Percentiles rank a stretch among this genome's conserved stretches.
phyloP scores from a whole-genome alignment of 2,113 vertebrate genomes.

The Clarias batrachus region DNA sequence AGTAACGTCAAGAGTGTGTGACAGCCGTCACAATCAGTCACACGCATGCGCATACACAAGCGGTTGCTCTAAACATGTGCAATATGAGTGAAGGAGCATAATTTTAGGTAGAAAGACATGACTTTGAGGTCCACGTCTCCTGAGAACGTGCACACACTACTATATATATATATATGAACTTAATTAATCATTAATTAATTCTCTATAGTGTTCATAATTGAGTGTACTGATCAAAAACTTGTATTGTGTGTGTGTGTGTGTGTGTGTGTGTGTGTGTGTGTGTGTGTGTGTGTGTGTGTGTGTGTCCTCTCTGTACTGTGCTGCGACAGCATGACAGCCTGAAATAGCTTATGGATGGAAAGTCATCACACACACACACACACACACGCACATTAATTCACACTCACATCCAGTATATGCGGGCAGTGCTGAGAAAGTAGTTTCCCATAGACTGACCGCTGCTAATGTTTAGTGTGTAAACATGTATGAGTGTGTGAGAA shows the following conservation, averaged over 20 bases:
- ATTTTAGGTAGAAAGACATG: constrained; percentile 22
- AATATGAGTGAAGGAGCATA: constrained; percentile 9
- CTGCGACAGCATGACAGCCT: constrained; percentile 37
- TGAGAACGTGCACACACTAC: constrained; percentile 3
- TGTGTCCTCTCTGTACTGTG: background rate
- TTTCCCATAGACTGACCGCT: constrained; percentile 61
- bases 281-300: background rate
- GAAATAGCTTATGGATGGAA: constrained; percentile 46
- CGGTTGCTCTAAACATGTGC: background rate
- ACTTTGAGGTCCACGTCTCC: constrained; percentile 15
- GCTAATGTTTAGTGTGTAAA: constrained; percentile 73
- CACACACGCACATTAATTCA: constrained; percentile 50
- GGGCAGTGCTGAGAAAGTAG: constrained; percentile 63
- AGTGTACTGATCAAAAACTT: background rate
- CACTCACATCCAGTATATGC: constrained; percentile 51
- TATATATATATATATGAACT: too few species aligned
- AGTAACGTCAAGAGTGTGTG: background rate
- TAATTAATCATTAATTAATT: background rate
- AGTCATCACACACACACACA: constrained; percentile 38
- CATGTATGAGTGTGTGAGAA: constrained; percentile 72
- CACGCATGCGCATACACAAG: background rate
- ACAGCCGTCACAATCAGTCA: constrained; percentile 9
- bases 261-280: constrained; percentile 2
- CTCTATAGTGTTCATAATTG: background rate
- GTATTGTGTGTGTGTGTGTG: background rate